A percentile compares a stretch with the other conserved stretches of the same genome.
These are phyloP conservation scores for Nymphicus hollandicus DNA, from an alignment of 2,113 vertebrate genomes.

Conservation along the genomic window DNA sequence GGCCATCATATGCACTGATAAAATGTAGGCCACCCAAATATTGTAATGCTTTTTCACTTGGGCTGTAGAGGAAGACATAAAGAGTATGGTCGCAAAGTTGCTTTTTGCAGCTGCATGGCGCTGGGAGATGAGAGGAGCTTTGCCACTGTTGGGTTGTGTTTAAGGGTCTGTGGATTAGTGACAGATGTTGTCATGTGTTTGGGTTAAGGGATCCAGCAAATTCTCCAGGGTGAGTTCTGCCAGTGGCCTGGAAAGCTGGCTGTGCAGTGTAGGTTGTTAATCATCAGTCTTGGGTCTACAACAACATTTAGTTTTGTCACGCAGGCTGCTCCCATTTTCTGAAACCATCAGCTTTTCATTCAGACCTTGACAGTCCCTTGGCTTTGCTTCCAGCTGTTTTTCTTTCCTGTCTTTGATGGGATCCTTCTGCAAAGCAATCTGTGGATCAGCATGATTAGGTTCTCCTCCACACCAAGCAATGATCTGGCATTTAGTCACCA, in stretches of 20 bases:
- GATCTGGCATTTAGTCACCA: fast-evolving
- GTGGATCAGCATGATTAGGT: neutral
- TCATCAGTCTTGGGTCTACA: neutral
- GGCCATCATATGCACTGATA: neutral
- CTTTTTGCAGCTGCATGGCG: neutral
- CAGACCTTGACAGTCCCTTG: neutral
- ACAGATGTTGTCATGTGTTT: neutral
- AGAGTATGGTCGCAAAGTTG: neutral
- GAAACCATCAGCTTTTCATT: neutral
- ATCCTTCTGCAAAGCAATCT: neutral
- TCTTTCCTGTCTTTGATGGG: neutral
- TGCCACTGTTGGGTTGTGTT: neutral
- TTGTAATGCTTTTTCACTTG: neutral
- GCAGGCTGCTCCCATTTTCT: neutral
- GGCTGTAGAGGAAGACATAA: neutral
- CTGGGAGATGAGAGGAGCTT: neutral
- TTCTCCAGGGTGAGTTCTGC: neutral
- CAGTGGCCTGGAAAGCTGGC: neutral
- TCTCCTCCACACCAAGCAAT: neutral
- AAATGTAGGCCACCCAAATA: neutral
- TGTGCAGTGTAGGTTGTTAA: neutral
- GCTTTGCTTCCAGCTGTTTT: neutral
- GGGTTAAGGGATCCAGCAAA: neutral
- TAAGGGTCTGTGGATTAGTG: neutral
- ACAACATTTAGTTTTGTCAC: neutral